phyloP scores from a whole-genome alignment of 92 coral and sea anemone genomes.

The Siderastrea radians region DNA sequence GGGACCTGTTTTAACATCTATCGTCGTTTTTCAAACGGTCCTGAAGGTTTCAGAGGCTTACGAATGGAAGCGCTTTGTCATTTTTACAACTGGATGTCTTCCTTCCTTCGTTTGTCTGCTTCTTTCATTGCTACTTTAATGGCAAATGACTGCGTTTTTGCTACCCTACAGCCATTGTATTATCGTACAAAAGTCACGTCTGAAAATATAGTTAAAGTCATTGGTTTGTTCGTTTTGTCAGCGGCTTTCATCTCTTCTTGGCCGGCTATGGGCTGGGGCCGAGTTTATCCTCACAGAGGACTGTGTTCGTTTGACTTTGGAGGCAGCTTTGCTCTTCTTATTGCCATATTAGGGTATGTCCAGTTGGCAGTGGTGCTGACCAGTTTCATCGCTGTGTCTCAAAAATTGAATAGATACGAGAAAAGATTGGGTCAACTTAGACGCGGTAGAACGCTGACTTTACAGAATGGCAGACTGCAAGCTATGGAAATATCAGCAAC shows the following conservation, averaged over 20 bases:
- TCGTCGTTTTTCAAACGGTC: conserved; percentile 28
- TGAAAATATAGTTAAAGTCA: neutral
- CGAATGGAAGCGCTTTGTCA: conserved; percentile 36
- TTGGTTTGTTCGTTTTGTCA: conserved; percentile 32
- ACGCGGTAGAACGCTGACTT: conserved; percentile 40
- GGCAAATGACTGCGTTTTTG: conserved; percentile 53
- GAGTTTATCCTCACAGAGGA: conserved; percentile 44
- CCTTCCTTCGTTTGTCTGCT: conserved; percentile 63
- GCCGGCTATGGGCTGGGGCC: conserved; percentile 76
- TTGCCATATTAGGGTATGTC: conserved; percentile 56
- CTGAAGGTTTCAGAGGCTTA: conserved; percentile 38
- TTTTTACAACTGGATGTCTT: conserved; percentile 66
- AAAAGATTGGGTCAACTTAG: conserved; percentile 30
- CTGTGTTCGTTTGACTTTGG: conserved; percentile 71
- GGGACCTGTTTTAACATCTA: conserved; percentile 52
- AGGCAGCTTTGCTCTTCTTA: conserved; percentile 52
- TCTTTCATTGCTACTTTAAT: conserved; percentile 57
- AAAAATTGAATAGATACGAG: conserved; percentile 36
- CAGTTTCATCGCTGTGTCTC: conserved; percentile 61
- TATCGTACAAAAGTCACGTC: conserved; percentile 64
- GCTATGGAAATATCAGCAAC: neutral
- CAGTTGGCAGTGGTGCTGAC: conserved; percentile 56
- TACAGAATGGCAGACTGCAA: conserved; percentile 45
- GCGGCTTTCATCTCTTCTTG: conserved; percentile 65
- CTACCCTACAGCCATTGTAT: conserved; percentile 49